phyloP scores from a whole-genome alignment of 2,797 vertebrate species.

The Pangasius krempfi region DNA sequence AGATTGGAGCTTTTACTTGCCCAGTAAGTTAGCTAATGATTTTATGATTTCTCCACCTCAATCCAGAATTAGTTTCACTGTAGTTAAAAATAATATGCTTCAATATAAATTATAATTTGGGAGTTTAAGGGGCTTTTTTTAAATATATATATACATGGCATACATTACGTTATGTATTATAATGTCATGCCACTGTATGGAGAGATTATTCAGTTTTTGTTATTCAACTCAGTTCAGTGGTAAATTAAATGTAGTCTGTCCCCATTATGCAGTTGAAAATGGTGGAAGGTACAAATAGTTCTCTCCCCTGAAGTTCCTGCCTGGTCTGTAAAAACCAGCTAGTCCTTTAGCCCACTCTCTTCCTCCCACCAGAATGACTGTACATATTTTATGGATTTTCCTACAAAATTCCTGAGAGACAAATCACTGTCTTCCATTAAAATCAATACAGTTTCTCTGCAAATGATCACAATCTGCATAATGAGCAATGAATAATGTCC shows the following conservation, averaged over 20 bases:
- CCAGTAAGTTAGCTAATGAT: not conserved
- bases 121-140: not conserved
- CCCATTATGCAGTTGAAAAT: not conserved
- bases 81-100: not conserved
- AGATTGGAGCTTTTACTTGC: not conserved
- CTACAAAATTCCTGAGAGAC: not conserved
- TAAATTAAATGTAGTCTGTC: not conserved
- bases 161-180: not conserved
- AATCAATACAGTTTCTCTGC: not conserved
- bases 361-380: conserved; percentile 7
- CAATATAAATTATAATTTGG: not conserved
- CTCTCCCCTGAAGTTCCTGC: not conserved
- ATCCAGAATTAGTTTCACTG: not conserved
- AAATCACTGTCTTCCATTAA: conserved; percentile 12
- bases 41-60: not conserved
- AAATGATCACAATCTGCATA: conserved; percentile 25
- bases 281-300: not conserved
- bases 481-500: conserved; percentile 26
- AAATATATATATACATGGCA: not conserved
- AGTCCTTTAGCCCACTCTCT: conserved; percentile 3
- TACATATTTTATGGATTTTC: conserved; percentile 34
- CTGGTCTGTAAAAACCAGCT: not conserved
- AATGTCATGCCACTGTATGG: not conserved
- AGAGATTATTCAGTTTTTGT: not conserved
- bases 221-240: not conserved